These are phyloP conservation scores for Crossaster papposus DNA, from an alignment of 53 echinoderm and acorn worm genomes.

Conservation along the genomic window DNA sequence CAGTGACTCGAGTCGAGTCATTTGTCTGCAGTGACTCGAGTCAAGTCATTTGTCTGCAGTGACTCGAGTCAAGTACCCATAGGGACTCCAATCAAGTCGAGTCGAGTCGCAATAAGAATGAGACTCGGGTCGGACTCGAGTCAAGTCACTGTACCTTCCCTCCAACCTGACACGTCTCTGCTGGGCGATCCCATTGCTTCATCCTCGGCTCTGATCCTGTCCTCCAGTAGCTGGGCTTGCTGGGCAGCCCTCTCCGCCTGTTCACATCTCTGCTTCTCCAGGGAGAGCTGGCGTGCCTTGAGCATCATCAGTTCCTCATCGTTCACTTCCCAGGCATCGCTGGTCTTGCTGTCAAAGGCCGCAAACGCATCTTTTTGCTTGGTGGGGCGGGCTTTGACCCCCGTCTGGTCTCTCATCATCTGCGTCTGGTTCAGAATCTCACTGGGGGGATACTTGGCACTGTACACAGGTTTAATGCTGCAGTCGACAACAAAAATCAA, in stretches of 20 bases:
- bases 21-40: too few relatives aligned
- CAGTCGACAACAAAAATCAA: conserved; percentile 28
- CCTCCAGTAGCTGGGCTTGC: conserved; percentile 40
- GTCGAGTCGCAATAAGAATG: too few relatives aligned
- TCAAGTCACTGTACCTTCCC: background rate
- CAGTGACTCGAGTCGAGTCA: too few relatives aligned
- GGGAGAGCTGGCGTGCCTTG: conserved; percentile 49
- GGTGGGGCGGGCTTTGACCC: conserved; percentile 63
- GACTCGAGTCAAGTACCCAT: too few relatives aligned
- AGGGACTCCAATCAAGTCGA: too few relatives aligned
- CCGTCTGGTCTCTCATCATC: conserved; percentile 50
- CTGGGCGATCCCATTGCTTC: conserved; percentile 3
- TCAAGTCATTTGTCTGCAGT: too few relatives aligned
- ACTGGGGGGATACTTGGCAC: conserved; percentile 72
- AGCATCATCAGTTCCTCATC: conserved; percentile 80
- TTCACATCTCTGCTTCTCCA: conserved; percentile 55
- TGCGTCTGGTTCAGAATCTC: conserved; percentile 80
- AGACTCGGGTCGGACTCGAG: background rate
- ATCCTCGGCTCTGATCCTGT: background rate
- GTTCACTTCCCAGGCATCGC: conserved; percentile 92
- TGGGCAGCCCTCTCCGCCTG: conserved; percentile 43
- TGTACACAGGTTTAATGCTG: conserved; percentile 94
- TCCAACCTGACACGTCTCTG: conserved; percentile 22
- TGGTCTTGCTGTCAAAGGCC: conserved; percentile 89
- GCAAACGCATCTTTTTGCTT: conserved; percentile 93